Base-by-base conservation (phyloP, 2,888 invertebrate genomes). In the Chrysolina americana region DNA sequence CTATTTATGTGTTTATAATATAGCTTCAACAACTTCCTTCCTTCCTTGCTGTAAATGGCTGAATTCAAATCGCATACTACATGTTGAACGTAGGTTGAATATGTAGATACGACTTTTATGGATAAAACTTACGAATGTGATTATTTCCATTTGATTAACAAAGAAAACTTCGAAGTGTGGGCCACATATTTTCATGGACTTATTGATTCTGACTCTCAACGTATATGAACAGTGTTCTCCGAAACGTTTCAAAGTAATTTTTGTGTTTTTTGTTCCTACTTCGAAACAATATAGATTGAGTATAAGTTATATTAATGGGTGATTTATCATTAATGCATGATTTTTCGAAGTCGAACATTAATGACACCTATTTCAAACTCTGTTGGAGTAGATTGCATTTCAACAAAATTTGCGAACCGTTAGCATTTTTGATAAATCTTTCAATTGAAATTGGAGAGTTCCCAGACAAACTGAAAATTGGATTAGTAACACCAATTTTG, bases 51-150 rank as follows among this genome's bases (percentile, higher is more conserved):
- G 11, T n/a, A 59, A 13, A 59, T 59, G 28, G 23, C 28, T 59
- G 59, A 28, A 28, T 59, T 28, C 28, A 15, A 1, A 59, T 23
- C 21, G n/a, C 2, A 11, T 5, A 15, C 21, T 28, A 59, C 59
- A 28, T 28, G 59, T 59, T 59, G 13, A 15, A 59, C 59, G 59
- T 59, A 28, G 59, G 59, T 28, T 13, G 11, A 8, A 2, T 28
- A 59, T 59, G 59, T 28, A 59, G 53, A 53, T 53, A 53, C n/a
- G 13, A 59, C 59, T 13, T 59, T 59, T 59, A 59, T 28, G 59
- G 59, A 23, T 13, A 13, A 50, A 50, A n/a, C 50, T 50, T 50
- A 15, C 17, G 50, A 50, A 50, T n/a, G 8, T n/a, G n/a, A 50
- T 50, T 50, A 50, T n/a, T 17, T 50, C n/a, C 17, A 50, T 13